phyloP scores from a whole-genome alignment of 2,888 invertebrate genomes.

The Mythimna lalbum region DNA sequence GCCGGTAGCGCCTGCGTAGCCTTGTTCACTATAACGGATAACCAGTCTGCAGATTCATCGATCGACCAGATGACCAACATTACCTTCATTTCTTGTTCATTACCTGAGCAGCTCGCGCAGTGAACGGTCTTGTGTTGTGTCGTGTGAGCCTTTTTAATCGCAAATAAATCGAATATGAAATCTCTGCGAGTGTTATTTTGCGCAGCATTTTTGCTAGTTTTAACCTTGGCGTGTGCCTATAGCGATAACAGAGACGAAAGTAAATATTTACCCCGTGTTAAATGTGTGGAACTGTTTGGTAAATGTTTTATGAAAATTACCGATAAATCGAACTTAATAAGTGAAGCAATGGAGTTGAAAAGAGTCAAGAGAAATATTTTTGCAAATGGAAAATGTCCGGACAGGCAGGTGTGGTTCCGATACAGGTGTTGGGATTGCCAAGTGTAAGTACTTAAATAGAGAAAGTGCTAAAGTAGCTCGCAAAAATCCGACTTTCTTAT shows the following conservation, averaged over 20 bases:
- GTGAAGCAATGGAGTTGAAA: neutral
- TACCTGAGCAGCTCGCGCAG: neutral
- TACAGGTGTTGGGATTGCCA: slow-evolving; percentile 34
- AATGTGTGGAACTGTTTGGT: slow-evolving; percentile 26
- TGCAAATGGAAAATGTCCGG: slow-evolving; percentile 21
- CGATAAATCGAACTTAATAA: neutral
- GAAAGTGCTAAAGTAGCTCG: too few species aligned
- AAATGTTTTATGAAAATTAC: slow-evolving; percentile 18
- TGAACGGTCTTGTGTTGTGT: slow-evolving; percentile 10
- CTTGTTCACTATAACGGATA: slow-evolving; percentile 21
- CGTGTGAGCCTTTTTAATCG: neutral
- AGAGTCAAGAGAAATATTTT: slow-evolving; percentile 40
- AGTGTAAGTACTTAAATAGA: slow-evolving; percentile 29
- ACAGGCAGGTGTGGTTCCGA: slow-evolving; percentile 22
- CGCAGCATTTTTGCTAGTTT: slow-evolving; percentile 12
- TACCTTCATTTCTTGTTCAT: neutral
- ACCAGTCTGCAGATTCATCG: slow-evolving; percentile 26
- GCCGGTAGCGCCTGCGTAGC: slow-evolving; percentile 15
- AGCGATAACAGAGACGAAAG: neutral
- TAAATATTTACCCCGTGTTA: neutral
- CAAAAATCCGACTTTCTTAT: too few species aligned
- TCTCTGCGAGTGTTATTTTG: neutral
- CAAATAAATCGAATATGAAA: slow-evolving; percentile 29
- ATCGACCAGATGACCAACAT: slow-evolving; percentile 10
- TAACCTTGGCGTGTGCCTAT: neutral